Base-by-base conservation (phyloP, 2,888 invertebrate genomes). In the Aplocera efformata region DNA sequence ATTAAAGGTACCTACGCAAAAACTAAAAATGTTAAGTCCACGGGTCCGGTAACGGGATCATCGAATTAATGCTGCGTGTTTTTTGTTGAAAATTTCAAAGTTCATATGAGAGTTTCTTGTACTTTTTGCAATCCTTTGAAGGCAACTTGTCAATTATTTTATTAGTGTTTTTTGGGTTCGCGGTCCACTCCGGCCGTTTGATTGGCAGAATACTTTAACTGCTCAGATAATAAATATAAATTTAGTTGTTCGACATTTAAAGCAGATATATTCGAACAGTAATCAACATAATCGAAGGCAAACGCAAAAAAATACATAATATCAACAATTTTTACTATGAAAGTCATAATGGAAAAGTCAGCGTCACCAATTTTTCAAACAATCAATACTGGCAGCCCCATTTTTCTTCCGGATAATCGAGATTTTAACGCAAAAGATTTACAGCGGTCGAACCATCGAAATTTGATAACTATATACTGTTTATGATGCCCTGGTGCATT, bases 361-460 rank as follows among this genome's bases (percentile, higher is more conserved):
- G 3, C 26, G 33, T 33, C 27, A 35, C 20, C 36, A 28, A 45
- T 40, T 38, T 36, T 32, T 45, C 45, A 45, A 45, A 36, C 29
- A 22, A 13, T 13, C 26, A 23, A 42, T 29, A 32, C 39, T 40
- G 45, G 40, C 45, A 45, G 40, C 45, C 45, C 45, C 40, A 35
- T 44, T 45, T 40, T 45, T 36, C 40, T 13, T 41, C 36, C 36
- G 36, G 40, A 40, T 45, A 85, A 88, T 86, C 86, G 81, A 73
- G 81, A 82, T 86, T 88, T 86, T 86, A 88, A 88, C 84, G 82
- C 78, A 46, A 58, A 68, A 79, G 85, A 88, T 88, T 86, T 88
- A 88, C 72, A 66, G 54, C 77, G 70, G 67, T 67, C 69, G 63
- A 61, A 49, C 59, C 72, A 73, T 80, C 74, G 86, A 84, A 85